A percentile compares a stretch with the other conserved stretches of the same genome.
These are phyloP conservation scores for Enteromius unitaeniatus DNA, from an alignment of 2,797 vertebrate genomes.

Conservation along the genomic window DNA sequence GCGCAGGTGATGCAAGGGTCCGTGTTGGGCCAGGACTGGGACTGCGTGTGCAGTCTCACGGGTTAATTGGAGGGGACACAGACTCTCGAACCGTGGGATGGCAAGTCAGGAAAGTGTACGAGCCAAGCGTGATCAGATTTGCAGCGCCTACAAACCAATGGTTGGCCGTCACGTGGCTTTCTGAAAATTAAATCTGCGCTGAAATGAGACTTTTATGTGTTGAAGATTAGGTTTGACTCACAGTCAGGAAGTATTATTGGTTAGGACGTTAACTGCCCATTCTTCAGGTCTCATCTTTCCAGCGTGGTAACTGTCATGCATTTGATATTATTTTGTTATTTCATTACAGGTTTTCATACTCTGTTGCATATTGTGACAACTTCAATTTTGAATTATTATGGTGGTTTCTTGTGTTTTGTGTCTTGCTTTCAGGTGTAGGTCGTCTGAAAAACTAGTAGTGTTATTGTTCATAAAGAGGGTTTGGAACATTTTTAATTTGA, in stretches of 20 bases:
- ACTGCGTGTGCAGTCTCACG: slow-evolving; percentile 61
- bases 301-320: not conserved
- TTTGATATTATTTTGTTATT: slow-evolving; percentile 1
- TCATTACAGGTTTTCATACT: not conserved
- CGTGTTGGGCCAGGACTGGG: slow-evolving; percentile 35
- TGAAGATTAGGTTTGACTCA: slow-evolving; percentile 75
- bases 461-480: not conserved
- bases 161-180: slow-evolving; percentile 68
- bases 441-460: not conserved
- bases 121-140: slow-evolving; percentile 76
- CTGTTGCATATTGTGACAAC: not conserved
- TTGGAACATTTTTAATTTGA: not conserved
- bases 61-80: slow-evolving; percentile 76
- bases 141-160: slow-evolving; percentile 65
- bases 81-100: slow-evolving; percentile 65
- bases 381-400: not conserved
- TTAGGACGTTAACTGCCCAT: slow-evolving; percentile 67
- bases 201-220: slow-evolving; percentile 75
- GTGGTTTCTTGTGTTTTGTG: not conserved
- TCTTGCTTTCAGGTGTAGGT: not conserved
- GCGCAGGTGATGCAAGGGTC: slow-evolving; percentile 34
- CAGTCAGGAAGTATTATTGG: slow-evolving; percentile 76
- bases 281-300: not conserved
- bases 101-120: slow-evolving; percentile 70
- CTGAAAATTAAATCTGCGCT: slow-evolving; percentile 74